Conservation (phyloP, 2,797 vertebrate genomes). For the Hydrophis major region DNA sequence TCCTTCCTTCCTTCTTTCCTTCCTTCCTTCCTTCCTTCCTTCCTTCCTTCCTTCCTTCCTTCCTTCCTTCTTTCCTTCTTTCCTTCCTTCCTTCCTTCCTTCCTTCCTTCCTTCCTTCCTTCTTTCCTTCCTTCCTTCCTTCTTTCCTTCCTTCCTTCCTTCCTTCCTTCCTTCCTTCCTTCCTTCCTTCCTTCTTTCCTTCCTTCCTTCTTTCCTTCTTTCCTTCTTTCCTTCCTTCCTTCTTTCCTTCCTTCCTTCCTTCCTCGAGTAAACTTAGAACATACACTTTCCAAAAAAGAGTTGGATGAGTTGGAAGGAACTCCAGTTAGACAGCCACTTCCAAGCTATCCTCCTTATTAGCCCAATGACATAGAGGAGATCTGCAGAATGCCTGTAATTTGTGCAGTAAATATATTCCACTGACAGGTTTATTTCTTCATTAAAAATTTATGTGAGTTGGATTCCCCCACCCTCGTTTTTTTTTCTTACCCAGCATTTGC, state of each 20-base stretch:
- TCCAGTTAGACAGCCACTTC: conserved; percentile 57
- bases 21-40: too few species aligned
- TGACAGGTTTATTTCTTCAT: conserved; percentile 68
- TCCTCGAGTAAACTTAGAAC: background rate
- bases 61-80: too few species aligned
- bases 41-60: too few species aligned
- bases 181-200: background rate
- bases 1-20: too few species aligned
- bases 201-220: background rate
- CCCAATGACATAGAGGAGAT: conserved; percentile 51
- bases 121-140: too few species aligned
- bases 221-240: background rate
- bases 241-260: background rate
- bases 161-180: too few species aligned
- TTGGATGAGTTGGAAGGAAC: conserved; percentile 38
- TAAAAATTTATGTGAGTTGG: conserved; percentile 63
- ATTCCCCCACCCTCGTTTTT: background rate
- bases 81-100: too few species aligned
- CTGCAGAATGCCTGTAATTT: conserved; percentile 35
- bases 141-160: too few species aligned
- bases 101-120: too few species aligned
- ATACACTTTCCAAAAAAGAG: background rate
- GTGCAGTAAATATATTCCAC: conserved; percentile 59
- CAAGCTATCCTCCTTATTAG: conserved; percentile 61
- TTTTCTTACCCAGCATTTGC: conserved; percentile 47